Conservation (phyloP, 2,113 vertebrate species). For the Dipodomys stephensi region DNA sequence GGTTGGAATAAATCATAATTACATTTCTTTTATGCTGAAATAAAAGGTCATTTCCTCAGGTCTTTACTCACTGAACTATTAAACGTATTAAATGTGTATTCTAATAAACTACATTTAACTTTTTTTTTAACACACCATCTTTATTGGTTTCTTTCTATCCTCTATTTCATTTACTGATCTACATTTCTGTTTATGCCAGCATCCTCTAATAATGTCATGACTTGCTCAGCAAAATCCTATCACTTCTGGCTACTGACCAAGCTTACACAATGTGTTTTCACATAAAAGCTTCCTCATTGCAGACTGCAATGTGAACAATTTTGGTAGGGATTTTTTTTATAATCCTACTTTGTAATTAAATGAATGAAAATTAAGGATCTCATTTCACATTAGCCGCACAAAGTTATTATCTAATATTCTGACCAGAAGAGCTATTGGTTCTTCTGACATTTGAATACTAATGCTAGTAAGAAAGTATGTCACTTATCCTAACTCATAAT, state of each 20-base stretch:
- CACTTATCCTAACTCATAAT: conserved; percentile 51
- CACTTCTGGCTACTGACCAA: conserved; percentile 74
- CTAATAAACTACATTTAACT: conserved; percentile 74
- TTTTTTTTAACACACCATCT: conserved; percentile 52
- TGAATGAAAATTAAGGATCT: conserved; percentile 76
- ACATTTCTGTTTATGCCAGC: conserved; percentile 77
- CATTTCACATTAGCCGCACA: conserved; percentile 68
- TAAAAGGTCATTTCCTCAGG: conserved; percentile 69
- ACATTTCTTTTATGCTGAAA: conserved; percentile 67
- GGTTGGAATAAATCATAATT: conserved; percentile 73
- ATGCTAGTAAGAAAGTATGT: conserved; percentile 15
- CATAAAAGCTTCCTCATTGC: conserved; percentile 70
- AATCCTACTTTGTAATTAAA: conserved; percentile 77
- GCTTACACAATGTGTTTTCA: conserved; percentile 74
- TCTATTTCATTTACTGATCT: conserved; percentile 74
- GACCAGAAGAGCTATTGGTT: conserved; percentile 57
- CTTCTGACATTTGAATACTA: conserved; percentile 59
- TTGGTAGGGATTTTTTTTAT: conserved; percentile 65
- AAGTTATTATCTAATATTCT: conserved; percentile 73
- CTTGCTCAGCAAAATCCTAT: conserved; percentile 79
- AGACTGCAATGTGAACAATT: conserved; percentile 70
- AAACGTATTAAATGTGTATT: conserved; percentile 6
- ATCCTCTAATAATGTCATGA: conserved; percentile 74
- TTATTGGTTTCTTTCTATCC: conserved; percentile 72
- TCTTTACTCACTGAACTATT: conserved; percentile 71